phyloP scores from a whole-genome alignment of 2,113 vertebrate genomes.

The Leucoraja erinaceus region DNA sequence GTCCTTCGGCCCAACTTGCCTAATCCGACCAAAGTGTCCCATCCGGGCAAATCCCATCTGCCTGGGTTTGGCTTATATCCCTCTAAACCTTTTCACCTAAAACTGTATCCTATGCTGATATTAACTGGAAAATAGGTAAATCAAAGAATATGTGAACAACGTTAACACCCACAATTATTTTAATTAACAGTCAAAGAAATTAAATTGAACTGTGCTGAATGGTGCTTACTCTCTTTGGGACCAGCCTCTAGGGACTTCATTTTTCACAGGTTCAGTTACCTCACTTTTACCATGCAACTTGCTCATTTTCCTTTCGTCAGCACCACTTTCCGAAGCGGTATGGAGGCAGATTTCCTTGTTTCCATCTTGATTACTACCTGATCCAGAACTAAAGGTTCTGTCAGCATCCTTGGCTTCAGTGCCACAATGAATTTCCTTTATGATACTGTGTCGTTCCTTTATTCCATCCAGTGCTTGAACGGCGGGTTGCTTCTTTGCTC shows the following conservation, averaged over 20 bases:
- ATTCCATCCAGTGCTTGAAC: background rate
- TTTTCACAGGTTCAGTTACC: slow-evolving; percentile 3
- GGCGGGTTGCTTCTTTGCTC: background rate
- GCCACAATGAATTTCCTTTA: background rate
- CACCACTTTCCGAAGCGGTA: background rate
- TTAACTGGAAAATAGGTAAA: background rate
- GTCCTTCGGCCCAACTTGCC: too few species aligned
- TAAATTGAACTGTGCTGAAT: background rate
- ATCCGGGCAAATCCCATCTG: too few species aligned
- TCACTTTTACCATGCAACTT: background rate
- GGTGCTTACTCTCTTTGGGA: slow-evolving; percentile 10
- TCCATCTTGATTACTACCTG: background rate
- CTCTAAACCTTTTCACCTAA: background rate
- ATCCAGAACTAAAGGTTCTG: background rate
- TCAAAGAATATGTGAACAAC: background rate
- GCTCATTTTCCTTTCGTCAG: background rate
- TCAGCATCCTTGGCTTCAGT: background rate
- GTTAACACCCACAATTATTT: background rate
- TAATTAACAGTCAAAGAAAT: background rate
- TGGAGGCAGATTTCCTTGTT: background rate
- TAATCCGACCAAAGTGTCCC: too few species aligned
- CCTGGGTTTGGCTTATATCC: too few species aligned
- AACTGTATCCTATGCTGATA: background rate
- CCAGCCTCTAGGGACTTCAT: background rate
- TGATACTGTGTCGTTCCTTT: background rate